A percentile compares a stretch with the other conserved stretches of the same genome.
Conservation (phyloP, 2,888 invertebrate species). For the Drosophila macrospina region DNA sequence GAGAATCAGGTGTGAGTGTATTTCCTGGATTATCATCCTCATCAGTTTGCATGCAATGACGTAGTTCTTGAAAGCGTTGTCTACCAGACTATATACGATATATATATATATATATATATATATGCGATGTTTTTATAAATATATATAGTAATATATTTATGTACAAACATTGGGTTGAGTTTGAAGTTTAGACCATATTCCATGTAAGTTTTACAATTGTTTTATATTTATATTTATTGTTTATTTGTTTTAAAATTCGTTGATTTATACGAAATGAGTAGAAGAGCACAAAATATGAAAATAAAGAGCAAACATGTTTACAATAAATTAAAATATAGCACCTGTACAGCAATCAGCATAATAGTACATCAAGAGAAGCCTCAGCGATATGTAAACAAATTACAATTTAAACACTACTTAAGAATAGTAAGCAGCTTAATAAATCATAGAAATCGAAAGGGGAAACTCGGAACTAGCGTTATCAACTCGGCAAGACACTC, state of each 20-base stretch:
- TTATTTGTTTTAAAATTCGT: conserved; percentile 32
- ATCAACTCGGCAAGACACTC: neutral
- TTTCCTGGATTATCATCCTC: conserved; percentile 91
- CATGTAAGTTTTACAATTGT: conserved; percentile 45
- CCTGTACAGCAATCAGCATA: conserved; percentile 7
- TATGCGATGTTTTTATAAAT: conserved; percentile 22
- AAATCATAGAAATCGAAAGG: neutral
- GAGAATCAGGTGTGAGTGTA: conserved; percentile 91
- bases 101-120: conserved; percentile 19
- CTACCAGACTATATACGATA: conserved; percentile 86
- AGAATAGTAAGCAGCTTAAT: neutral
- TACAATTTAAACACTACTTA: neutral
- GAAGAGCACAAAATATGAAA: conserved; percentile 71
- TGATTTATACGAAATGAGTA: conserved; percentile 51
- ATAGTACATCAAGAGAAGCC: conserved; percentile 2
- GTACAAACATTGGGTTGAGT: conserved; percentile 31
- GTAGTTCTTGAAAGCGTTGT: conserved; percentile 92
- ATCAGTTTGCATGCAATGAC: conserved; percentile 94
- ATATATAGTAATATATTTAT: conserved; percentile 32
- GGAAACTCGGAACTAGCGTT: conserved; percentile 3
- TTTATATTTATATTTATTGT: conserved; percentile 25
- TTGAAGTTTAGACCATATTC: conserved; percentile 52
- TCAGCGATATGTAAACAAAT: neutral
- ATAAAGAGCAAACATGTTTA: conserved; percentile 70
- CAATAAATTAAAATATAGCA: conserved; percentile 55